Evolutionary conservation across 1,140 invertebrate species (phyloP), one percentile per base, ranked within the genome.

Genomic region (Neocloeon triangulifer): DNA sequence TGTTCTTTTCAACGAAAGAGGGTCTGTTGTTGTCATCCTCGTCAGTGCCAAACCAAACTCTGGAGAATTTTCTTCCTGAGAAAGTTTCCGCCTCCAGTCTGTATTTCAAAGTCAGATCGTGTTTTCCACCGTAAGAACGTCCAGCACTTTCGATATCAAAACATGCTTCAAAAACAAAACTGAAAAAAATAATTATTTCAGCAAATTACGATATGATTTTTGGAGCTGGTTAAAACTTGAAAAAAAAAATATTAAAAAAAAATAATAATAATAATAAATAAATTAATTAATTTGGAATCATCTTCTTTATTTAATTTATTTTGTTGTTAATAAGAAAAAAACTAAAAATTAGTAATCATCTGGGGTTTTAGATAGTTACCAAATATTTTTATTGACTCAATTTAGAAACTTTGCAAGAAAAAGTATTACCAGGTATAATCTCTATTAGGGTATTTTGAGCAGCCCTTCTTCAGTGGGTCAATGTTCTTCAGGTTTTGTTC

Each of bases 101-200:
- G 49, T 78, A 81, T 39, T 69, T 64, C 1, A 85, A 46, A 35
- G 52, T 61, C 10, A 78, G 55, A 20, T 52, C 36, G 50, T 62
- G 40, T 39, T 53, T 42, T 36, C 52, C 40, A 45, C 60, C 29
- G 2, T 34, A 38, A 5, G 19, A 25, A 15, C 10, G 25, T 10
- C 37, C 39, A 12, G 47, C 49, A 4, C 61, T 56, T 41, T 71
- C 64, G 30, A 86, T 74, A 37, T 66, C 66, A 43, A 82, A 86
- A 48, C 86, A 92, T 0, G 80, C 69, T 53, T 76, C 58, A 42
- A 91, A 84, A n/a, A 73, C 64, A 45, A 92, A 86, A 50, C 72
- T 74, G 39, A 14, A 59, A 56, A 30, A 37, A 37, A 35, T 37
- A 43, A 32, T n/a, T n/a, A n/a, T n/a, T n/a, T n/a, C n/a, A n/a